Conservation (phyloP, 2,113 vertebrate genomes). For the Podocnemis expansa region DNA sequence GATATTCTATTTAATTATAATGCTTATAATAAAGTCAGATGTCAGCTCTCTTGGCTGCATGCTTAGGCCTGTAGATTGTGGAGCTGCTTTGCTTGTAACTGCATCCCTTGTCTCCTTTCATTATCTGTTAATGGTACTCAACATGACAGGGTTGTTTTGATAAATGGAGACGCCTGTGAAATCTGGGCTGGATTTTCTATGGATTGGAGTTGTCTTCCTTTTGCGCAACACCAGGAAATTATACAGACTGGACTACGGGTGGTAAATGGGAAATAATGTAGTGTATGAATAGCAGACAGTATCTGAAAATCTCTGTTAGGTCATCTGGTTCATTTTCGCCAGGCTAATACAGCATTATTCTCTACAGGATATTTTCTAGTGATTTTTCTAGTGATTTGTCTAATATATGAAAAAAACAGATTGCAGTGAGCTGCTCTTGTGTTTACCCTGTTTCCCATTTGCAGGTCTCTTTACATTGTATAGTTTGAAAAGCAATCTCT, state of each 20-base stretch:
- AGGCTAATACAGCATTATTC: neutral
- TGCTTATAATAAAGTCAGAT: slow-evolving; percentile 84
- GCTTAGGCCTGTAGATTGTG: slow-evolving; percentile 88
- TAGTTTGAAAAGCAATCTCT: neutral
- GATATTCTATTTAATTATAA: slow-evolving; percentile 76
- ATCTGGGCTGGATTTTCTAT: slow-evolving; percentile 83
- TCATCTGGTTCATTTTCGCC: neutral
- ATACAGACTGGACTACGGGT: neutral
- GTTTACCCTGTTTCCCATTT: neutral
- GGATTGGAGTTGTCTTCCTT: slow-evolving; percentile 46
- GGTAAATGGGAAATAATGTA: neutral
- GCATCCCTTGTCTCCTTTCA: slow-evolving; percentile 95
- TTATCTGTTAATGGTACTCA: slow-evolving; percentile 97
- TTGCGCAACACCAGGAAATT: neutral
- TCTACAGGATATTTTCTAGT: neutral
- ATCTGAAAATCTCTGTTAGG: neutral
- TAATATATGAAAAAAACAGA: neutral
- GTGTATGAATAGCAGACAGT: neutral
- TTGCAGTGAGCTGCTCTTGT: neutral
- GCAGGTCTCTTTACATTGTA: neutral
- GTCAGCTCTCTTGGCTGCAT: slow-evolving; percentile 86
- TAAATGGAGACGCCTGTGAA: slow-evolving; percentile 91
- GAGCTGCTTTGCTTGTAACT: slow-evolving; percentile 91
- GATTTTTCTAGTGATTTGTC: neutral
- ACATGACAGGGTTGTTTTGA: slow-evolving; percentile 93